Percentiles rank a stretch among this genome's conserved stretches.
Evolutionary conservation across 2,888 invertebrate genomes (phyloP).

Genomic region (Eupithecia subumbrata): DNA sequence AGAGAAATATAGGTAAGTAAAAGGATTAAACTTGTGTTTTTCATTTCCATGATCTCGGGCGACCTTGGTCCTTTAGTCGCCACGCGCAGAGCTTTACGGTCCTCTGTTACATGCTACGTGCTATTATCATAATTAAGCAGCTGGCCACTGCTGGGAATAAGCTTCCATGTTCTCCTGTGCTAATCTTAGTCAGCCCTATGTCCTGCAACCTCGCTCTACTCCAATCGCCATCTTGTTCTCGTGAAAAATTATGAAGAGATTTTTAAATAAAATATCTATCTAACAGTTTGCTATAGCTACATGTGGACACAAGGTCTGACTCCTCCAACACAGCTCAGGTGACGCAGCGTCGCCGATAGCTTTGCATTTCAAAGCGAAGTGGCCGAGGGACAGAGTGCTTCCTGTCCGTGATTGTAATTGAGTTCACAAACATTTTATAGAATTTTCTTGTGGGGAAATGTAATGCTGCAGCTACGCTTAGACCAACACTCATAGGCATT

Average conservation of each 20-base stretch:
- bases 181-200: not conserved
- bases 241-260: too few relatives aligned
- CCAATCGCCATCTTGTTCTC: too few relatives aligned
- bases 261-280: not conserved
- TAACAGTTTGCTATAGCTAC: not conserved
- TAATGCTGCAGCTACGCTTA: not conserved
- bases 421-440: not conserved
- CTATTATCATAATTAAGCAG: not conserved
- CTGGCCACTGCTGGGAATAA: not conserved
- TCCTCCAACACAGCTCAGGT: not conserved
- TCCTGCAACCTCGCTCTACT: too few relatives aligned
- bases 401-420: slow-evolving; percentile 8
- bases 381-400: not conserved
- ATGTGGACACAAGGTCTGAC: not conserved
- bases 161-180: not conserved
- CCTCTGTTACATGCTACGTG: not conserved
- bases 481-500: not conserved
- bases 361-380: slow-evolving; percentile 10
- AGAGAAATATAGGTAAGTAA: not conserved
- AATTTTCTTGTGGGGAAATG: too few relatives aligned
- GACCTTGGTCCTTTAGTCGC: not conserved
- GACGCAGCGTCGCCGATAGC: not conserved
- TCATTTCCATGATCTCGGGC: not conserved
- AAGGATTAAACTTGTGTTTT: not conserved
- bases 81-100: not conserved